A percentile compares a stretch with the other conserved stretches of the same genome.
These are phyloP conservation scores for Chloroclysta siterata DNA, from an alignment of 2,888 invertebrate species.

Conservation along the genomic window DNA sequence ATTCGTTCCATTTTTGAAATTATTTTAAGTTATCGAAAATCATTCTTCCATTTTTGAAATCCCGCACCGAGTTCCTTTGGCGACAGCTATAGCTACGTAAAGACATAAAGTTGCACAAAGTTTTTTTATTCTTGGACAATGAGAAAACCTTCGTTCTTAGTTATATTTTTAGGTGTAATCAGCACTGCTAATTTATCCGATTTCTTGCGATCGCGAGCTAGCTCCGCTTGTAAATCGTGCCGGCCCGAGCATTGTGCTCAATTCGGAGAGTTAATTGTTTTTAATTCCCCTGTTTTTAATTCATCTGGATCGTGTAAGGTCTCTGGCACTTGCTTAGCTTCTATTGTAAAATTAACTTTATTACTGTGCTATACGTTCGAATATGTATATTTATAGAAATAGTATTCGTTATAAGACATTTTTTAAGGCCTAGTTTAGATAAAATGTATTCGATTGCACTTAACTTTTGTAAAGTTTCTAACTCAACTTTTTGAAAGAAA, in stretches of 20 bases:
- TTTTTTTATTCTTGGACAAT: not conserved
- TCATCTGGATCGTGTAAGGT: conserved; percentile 26
- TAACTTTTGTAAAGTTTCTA: too few relatives aligned
- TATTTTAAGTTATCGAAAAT: too few relatives aligned
- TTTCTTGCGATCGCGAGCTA: conserved; percentile 18
- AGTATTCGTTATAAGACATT: too few relatives aligned
- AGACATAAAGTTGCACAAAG: too few relatives aligned
- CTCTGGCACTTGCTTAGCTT: conserved; percentile 15
- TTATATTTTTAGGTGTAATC: conserved; percentile 2
- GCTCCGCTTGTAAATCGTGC: conserved; percentile 62
- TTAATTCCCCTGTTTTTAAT: conserved; percentile 66
- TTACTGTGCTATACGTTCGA: not conserved
- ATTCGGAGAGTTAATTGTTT: conserved; percentile 80
- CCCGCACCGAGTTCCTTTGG: too few relatives aligned
- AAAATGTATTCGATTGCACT: too few relatives aligned
- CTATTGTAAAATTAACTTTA: not conserved
- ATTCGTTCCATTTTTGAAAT: too few relatives aligned
- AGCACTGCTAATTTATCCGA: conserved; percentile 29
- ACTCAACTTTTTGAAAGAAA: too few relatives aligned
- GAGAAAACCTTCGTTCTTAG: conserved; percentile 9
- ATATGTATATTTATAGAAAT: not conserved
- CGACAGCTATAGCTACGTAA: too few relatives aligned
- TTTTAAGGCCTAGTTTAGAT: too few relatives aligned
- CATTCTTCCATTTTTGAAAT: too few relatives aligned
- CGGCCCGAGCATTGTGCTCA: conserved; percentile 74